Evolutionary conservation across 2,888 invertebrate species (phyloP), one percentile per base, ranked within the genome.

Genomic region (Mesorhabditis spiculigera): DNA sequence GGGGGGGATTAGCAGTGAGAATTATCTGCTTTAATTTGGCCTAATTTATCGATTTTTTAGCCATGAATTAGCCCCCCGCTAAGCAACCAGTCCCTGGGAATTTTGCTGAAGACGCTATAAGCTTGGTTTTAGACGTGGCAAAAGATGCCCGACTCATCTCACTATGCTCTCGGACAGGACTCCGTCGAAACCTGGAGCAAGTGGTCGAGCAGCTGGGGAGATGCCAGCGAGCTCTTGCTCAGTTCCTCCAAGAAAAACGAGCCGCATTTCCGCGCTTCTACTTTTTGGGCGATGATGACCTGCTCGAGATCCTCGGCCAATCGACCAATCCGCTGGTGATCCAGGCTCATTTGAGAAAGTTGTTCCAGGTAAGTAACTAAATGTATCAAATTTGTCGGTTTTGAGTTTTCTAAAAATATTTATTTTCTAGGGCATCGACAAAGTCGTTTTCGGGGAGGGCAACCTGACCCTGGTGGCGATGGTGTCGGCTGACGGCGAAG

Each of bases 201-300:
- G 90, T 95, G 80, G 90, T 93, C 67, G 94, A 95, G 76, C 93
- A 95, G 86, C 89, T 98, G 66, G 90, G 91, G 63, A 89, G 93
- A 71, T 98, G 97, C 86, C 97, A 98, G 87, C 92, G 93, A 81
- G 94, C 94, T 72, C 89, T 98, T 67, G 94, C 95, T 86, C 92
- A 94, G 82, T 98, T 94, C 86, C 16, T 82, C 64, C 87, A 95
- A 93, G 93, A 94, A 80, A 98, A 97, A 87, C 90, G 98, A 62
- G 91, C 92, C 0, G 90, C 91, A 66, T 99, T 98, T 88, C 95
- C 98, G 5, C 90, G 98, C 72, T 92, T 99, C 81, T 94, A 96
- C 86, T 98, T 98, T 86, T 89, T 99, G 75, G 95, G 95, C 72
- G 97, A 99, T 86, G 98, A 98, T 85, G 98, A 99, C 87, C 89